Evolutionary conservation across 2,888 invertebrate species (phyloP), one percentile per base, ranked within the genome.

Genomic region (Monoplex corrugatus): DNA sequence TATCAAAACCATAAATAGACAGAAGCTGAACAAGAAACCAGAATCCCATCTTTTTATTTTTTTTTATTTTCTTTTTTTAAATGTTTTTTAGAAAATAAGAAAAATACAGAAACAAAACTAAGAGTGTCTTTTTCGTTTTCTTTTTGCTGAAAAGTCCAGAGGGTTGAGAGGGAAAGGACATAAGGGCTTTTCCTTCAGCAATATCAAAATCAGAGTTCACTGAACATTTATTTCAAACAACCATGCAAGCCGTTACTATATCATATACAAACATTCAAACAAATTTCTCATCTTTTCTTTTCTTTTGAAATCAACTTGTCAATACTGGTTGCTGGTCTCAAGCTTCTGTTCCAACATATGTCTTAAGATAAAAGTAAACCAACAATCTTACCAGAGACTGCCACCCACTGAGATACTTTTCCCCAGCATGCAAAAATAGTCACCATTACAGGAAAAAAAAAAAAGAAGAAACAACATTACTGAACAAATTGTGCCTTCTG

Each of bases 381-480:
- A 72, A 35, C 32, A 32, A 8, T 32, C 72, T 32, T 10, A 72
- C 72, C 32, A 72, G 5, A 72, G 10, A 72, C 72, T 35, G 72
- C 32, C 72, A 72, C 72, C 72, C 32, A 50, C 35, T 35, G 13
- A 35, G 72, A n/a, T 72, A 72, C 72, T 35, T 6, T 28, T 19
- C 35, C 6, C 72, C 35, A 5, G 72, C 72, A 72, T 72, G 72
- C 72, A 72, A 35, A 72, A 72, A 32, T 35, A 40, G 43, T 43
- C 78, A 72, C 43, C 78, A n/a, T n/a, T n/a, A 80, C 78, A 80
- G 43, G 78, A 40, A 80, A 8, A 38, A 23, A 72, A 32, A n/a
- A 40, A 80, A 78, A 32, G 13, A n/a, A n/a, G n/a, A n/a, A n/a
- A n/a, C n/a, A n/a, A n/a, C n/a, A n/a, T n/a, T n/a, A n/a, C n/a